Evolutionary conservation across 2,113 vertebrate genomes (phyloP).

Genomic region (Gymnorhina tibicen): DNA sequence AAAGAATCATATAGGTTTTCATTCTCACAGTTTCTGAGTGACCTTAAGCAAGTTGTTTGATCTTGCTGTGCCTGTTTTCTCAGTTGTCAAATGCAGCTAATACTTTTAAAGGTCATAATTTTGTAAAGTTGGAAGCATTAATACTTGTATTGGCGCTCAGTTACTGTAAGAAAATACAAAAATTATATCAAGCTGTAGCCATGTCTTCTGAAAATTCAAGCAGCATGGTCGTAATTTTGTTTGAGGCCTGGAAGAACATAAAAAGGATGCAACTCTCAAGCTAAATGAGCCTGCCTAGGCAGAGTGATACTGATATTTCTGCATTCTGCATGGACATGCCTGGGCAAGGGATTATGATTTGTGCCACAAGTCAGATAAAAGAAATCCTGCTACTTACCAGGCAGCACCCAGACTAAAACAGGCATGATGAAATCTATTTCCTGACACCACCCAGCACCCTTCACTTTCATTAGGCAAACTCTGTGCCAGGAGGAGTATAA

Average conservation of each 20-base stretch:
- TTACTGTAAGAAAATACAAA: not conserved
- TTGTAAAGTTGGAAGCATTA: not conserved
- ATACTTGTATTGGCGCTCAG: not conserved
- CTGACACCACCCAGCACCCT: not conserved
- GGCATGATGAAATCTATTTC: slow-evolving; percentile 26
- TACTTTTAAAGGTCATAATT: not conserved
- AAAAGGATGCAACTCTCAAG: not conserved
- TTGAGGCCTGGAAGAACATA: not conserved
- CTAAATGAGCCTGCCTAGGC: not conserved
- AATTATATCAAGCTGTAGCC: not conserved
- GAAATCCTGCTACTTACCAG: not conserved
- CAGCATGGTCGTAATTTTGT: not conserved
- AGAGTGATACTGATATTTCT: not conserved
- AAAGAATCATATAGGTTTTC: not conserved
- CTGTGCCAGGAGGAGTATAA: not conserved
- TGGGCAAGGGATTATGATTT: not conserved
- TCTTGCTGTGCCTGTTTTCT: not conserved
- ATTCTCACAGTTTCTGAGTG: not conserved
- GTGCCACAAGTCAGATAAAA: not conserved
- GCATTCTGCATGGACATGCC: not conserved
- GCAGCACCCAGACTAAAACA: not conserved
- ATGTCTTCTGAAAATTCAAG: not conserved
- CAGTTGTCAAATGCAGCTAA: not conserved
- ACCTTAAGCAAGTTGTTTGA: not conserved
- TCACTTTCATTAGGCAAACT: not conserved